Evolutionary conservation across 2,888 invertebrate genomes (phyloP), one percentile per base, ranked within the genome.

Genomic region (Aleiodes alternator): DNA sequence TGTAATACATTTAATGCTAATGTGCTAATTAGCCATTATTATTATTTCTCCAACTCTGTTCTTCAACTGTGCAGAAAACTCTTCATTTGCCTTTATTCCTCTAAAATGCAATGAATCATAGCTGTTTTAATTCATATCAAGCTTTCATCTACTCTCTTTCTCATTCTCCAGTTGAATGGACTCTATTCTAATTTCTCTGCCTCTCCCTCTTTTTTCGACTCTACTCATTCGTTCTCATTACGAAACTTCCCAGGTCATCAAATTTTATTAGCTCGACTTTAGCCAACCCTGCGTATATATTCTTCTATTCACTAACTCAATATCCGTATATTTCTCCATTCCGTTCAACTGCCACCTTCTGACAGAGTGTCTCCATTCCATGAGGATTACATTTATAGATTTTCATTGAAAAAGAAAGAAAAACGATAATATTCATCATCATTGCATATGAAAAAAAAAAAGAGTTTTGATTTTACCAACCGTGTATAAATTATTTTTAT

Each of bases 191-290:
- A 78, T 73, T 61, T 71, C 64, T 56, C 69, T 73, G 1, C 9
- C 68, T 53, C 81, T 73, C 78, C 70, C 56, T 71, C 64, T 56
- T 66, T 73, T 69, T 71, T 73, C 75, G 71, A 77, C 81, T 38
- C 70, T 69, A 64, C 64, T 78, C 79, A 82, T 85, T 84, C 83
- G 81, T 87, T 87, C 86, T 87, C 87, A 86, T 88, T 87, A 87
- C 85, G 76, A 82, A 87, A 87, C 84, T 88, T 88, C 86, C 84
- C 83, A 61, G 86, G 85, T 87, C 88, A 87, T 88, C 86, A 88
- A 88, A 88, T 88, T 87, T 88, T 88, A 88, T 88, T 87, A 88
- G 86, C 86, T 84, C 85, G 83, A 84, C 85, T 86, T 87, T 82
- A 83, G 82, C 78, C 66, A 23, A 69, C 72, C 57, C 66, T 70